Evolutionary conservation across 1,140 invertebrate species (phyloP).

Genomic region (Drosophila ogumai): DNA sequence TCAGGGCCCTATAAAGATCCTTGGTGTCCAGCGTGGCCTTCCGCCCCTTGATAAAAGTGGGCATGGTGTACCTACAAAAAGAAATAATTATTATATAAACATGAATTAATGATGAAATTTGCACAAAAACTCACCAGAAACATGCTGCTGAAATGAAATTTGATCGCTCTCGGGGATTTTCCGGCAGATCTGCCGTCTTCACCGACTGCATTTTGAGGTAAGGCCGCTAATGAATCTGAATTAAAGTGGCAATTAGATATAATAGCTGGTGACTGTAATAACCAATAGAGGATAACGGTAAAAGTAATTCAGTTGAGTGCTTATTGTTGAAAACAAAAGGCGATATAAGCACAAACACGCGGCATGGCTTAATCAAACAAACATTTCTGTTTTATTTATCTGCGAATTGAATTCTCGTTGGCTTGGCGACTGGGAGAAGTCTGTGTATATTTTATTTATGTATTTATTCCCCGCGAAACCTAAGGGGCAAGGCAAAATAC

Average conservation of each 20-base stretch:
- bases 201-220: conserved; percentile 71
- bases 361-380: conserved; percentile 39
- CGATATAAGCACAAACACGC: conserved; percentile 28
- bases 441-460: conserved; percentile 23
- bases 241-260: conserved; percentile 3
- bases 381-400: conserved; percentile 48
- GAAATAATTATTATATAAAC: background rate
- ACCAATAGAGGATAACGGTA: conserved; percentile 6
- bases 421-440: conserved; percentile 43
- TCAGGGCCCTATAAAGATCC: conserved; percentile 87
- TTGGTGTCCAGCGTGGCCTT: conserved; percentile 86
- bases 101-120: background rate
- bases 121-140: conserved; percentile 71
- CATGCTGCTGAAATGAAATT: conserved; percentile 78
- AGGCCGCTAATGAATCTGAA: conserved; percentile 10
- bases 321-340: conserved; percentile 31
- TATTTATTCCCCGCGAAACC: conserved; percentile 3
- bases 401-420: conserved; percentile 37
- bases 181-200: conserved; percentile 81
- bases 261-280: background rate
- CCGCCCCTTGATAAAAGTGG: conserved; percentile 86
- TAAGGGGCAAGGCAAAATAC: background rate
- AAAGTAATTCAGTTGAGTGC: conserved; percentile 39
- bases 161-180: conserved; percentile 76
- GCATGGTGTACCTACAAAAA: conserved; percentile 85